Base-by-base conservation (phyloP, 2,888 invertebrate species). In the Tetragonula carbonaria region DNA sequence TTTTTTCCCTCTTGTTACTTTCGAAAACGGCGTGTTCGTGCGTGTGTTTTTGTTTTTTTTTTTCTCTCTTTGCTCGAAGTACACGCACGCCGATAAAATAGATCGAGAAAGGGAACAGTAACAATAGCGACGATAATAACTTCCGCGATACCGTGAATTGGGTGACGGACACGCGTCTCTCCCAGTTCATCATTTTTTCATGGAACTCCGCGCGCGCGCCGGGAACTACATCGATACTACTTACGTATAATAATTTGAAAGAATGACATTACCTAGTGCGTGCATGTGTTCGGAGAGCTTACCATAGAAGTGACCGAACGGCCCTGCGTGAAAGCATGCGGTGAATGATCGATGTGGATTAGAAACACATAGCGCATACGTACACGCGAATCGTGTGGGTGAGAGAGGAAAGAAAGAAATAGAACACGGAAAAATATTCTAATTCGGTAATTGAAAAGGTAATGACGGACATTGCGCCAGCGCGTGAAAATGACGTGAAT, bases 211-310 rank as follows among this genome's bases (percentile, higher is more conserved):
- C 77, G 75, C 67, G 53, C 38, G 55, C 55, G n/a, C 45, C 45
- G 45, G 2, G 63, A 59, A 45, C 78, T 68, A 85, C 80, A 66
- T 68, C 70, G 45, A 86, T 28, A 28, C 88, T 91, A 91, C 87
- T 89, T 91, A 90, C 85, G 82, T 89, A 84, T 88, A 86, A 38
- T 88, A 87, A 88, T 88, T 83, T 91, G 88, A 90, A 92, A 93
- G 91, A 92, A 92, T 92, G 91, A 93, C 90, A 93, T 94, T 94
- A 94, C 94, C 94, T 94, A 94, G 93, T 93, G 93, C 94, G 93
- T 94, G 93, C 94, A 94, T 94, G 92, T 92, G 92, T 93, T 94
- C 94, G 92, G 93, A 93, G 94, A 94, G 91, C 94, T 94, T 94
- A 94, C 93, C 94, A 92, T 94, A 94, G 92, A 94, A 91, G 90